A percentile compares a stretch with the other conserved stretches of the same genome.
Conservation (phyloP, 2,797 vertebrate species). For the Lates japonicus region DNA sequence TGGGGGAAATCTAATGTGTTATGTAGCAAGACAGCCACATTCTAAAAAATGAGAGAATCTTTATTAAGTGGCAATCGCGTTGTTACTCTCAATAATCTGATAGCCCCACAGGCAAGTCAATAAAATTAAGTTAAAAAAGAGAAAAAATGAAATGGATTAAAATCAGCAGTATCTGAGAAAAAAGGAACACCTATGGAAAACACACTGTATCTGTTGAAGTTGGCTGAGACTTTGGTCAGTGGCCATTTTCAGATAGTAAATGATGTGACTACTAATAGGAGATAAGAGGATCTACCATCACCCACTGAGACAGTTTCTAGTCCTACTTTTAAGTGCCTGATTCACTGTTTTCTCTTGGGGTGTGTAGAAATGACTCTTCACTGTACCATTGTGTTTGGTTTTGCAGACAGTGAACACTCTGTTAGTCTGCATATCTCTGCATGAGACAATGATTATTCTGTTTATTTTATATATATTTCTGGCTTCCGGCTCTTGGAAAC, state of each 20-base stretch:
- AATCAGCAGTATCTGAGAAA: too few species aligned
- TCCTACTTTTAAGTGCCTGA: slow-evolving; percentile 30
- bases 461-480: neutral
- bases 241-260: too few species aligned
- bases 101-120: too few species aligned
- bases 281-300: neutral
- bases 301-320: slow-evolving; percentile 31
- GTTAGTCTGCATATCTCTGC: neutral
- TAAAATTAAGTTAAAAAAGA: too few species aligned
- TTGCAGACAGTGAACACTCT: slow-evolving; percentile 8
- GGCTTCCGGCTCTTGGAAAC: slow-evolving; percentile 23
- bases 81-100: too few species aligned
- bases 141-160: too few species aligned
- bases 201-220: too few species aligned
- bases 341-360: slow-evolving; percentile 35
- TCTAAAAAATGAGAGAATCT: neutral
- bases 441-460: neutral
- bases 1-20: too few species aligned
- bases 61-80: neutral
- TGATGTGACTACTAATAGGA: neutral
- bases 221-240: too few species aligned
- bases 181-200: too few species aligned
- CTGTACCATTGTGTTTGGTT: slow-evolving; percentile 21
- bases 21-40: too few species aligned
- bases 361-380: slow-evolving; percentile 34